phyloP scores from a whole-genome alignment of 2,797 vertebrate species.

The Molossus alvarezi region DNA sequence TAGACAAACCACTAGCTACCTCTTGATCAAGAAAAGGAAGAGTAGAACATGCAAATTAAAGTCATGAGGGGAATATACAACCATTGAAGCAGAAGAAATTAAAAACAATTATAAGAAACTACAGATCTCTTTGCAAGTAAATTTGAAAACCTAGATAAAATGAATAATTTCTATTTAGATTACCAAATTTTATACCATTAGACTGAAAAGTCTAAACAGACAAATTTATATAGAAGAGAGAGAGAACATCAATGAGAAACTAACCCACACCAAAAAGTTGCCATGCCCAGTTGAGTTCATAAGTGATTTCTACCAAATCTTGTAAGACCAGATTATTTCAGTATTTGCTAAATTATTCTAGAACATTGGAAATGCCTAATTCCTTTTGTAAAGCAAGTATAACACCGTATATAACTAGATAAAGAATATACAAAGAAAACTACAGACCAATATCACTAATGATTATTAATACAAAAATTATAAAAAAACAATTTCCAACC shows the following conservation, averaged over 20 bases:
- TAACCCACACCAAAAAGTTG: not conserved
- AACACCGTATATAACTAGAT: not conserved
- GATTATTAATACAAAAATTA: conserved; percentile 25
- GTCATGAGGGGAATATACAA: not conserved
- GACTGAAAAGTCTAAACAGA: not conserved
- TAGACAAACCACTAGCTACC: not conserved
- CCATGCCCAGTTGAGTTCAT: not conserved
- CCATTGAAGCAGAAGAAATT: not conserved
- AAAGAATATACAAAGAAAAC: not conserved
- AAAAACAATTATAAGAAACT: not conserved
- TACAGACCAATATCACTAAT: not conserved
- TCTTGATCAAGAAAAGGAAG: conserved; percentile 41
- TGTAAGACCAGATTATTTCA: not conserved
- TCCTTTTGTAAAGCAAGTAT: conserved; percentile 26
- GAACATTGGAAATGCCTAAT: not conserved
- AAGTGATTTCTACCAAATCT: conserved; percentile 39
- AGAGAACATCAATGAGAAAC: conserved; percentile 26
- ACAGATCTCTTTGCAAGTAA: not conserved
- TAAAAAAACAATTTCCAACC: conserved; percentile 2
- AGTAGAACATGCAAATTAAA: conserved; percentile 12
- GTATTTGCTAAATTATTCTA: not conserved
- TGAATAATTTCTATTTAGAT: conserved; percentile 12
- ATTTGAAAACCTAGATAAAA: conserved; percentile 43
- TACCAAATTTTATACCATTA: not conserved
- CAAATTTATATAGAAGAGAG: not conserved